Conservation (phyloP, 2,797 vertebrate genomes). For the Mormyrus proboscirostris region DNA sequence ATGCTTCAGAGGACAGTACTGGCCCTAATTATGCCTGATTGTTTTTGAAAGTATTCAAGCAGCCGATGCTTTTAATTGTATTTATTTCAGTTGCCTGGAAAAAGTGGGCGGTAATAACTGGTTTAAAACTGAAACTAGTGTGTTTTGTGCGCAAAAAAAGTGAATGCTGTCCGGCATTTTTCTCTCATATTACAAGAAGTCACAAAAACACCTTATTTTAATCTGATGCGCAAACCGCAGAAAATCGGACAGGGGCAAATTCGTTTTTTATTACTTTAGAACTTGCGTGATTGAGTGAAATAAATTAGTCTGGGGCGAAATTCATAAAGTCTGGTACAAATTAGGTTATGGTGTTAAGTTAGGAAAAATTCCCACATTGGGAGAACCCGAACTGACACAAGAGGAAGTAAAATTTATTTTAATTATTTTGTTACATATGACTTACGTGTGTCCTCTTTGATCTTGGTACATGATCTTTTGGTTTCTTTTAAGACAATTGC, state of each 20-base stretch:
- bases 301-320: background rate
- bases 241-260: background rate
- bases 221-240: background rate
- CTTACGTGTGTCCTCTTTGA: background rate
- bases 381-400: background rate
- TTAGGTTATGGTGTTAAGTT: background rate
- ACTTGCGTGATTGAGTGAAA: background rate
- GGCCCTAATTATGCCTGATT: background rate
- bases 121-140: background rate
- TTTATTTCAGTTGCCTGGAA: background rate
- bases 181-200: background rate
- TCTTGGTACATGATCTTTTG: background rate
- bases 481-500: background rate
- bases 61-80: background rate
- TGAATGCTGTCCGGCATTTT: background rate
- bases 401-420: background rate
- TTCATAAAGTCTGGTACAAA: background rate
- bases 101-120: background rate
- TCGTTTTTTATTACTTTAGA: background rate
- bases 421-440: background rate
- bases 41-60: background rate
- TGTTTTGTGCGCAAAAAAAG: background rate
- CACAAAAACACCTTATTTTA: background rate
- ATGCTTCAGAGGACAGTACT: background rate
- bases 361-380: background rate